Conservation (phyloP, 2,797 vertebrate species). For the Cetoscarus ocellatus region DNA sequence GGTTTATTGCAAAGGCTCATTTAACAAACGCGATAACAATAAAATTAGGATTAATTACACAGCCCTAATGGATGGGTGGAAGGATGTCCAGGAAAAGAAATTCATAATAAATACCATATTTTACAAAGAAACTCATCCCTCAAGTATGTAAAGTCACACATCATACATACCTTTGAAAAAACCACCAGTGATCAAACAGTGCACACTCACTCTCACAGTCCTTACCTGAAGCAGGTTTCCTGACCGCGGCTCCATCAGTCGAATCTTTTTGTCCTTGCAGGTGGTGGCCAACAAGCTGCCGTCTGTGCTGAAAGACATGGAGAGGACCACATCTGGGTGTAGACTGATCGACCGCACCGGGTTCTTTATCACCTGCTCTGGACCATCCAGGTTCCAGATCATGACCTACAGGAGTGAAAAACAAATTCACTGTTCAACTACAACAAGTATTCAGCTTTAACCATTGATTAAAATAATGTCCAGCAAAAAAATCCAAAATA, state of each 20-base stretch:
- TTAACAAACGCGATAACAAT: no score
- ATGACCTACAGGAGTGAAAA: conserved; percentile 85
- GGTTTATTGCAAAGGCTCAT: no score
- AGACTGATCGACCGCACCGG: conserved; percentile 87
- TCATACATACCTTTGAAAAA: no score
- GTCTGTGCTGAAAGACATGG: conserved; percentile 93
- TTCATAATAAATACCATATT: no score
- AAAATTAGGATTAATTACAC: no score
- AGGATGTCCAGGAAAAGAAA: no score
- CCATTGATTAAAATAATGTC: no score
- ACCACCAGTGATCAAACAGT: neutral
- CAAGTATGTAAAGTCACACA: no score
- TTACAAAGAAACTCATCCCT: no score
- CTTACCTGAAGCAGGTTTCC: conserved; percentile 86
- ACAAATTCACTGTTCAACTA: neutral
- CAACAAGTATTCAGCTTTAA: no score
- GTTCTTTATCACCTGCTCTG: conserved; percentile 83
- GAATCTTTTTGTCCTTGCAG: conserved; percentile 91
- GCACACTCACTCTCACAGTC: neutral
- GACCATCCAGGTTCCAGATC: conserved; percentile 93
- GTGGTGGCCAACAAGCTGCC: conserved; percentile 91
- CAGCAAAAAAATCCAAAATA: no score
- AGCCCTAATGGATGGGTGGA: no score
- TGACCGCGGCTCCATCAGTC: conserved; percentile 87
- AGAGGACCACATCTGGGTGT: conserved; percentile 91